Evolutionary conservation across 2,113 vertebrate species (phyloP).

Genomic region (Alexandromys fortis): DNA sequence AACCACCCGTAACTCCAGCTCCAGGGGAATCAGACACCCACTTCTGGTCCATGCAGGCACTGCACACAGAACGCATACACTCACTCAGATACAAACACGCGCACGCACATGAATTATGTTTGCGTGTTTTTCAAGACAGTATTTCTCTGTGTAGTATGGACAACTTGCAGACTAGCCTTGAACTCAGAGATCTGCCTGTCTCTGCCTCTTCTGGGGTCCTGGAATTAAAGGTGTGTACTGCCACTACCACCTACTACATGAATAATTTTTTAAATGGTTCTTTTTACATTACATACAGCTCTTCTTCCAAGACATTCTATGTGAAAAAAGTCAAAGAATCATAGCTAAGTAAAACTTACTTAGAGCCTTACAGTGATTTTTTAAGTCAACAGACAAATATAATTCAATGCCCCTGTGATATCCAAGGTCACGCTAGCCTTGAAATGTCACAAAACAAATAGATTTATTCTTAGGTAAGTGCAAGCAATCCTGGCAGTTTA

Average conservation of each 20-base stretch:
- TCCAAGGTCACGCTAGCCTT: neutral
- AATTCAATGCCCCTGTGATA: neutral
- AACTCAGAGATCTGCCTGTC: neutral
- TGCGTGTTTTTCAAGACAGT: neutral
- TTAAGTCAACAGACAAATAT: constrained; percentile 35
- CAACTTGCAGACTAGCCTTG: neutral
- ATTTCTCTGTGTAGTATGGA: neutral
- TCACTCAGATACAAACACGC: neutral
- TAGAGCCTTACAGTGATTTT: neutral
- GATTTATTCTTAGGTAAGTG: constrained; percentile 37
- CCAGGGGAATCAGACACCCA: neutral
- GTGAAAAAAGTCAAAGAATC: constrained; percentile 34
- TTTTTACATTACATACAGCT: neutral
- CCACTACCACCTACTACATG: too few relatives aligned
- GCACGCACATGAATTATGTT: neutral
- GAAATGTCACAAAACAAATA: constrained; percentile 56
- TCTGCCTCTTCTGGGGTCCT: neutral
- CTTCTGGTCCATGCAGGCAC: neutral
- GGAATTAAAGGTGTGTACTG: neutral
- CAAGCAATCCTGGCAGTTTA: neutral
- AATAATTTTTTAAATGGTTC: neutral
- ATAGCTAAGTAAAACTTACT: neutral
- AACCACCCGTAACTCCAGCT: neutral
- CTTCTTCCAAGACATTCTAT: constrained; percentile 6
- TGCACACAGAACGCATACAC: too few relatives aligned